Evolutionary conservation across 2,113 vertebrate species (phyloP), one percentile per base, ranked within the genome.

Genomic region (Stictonetta naevosa): DNA sequence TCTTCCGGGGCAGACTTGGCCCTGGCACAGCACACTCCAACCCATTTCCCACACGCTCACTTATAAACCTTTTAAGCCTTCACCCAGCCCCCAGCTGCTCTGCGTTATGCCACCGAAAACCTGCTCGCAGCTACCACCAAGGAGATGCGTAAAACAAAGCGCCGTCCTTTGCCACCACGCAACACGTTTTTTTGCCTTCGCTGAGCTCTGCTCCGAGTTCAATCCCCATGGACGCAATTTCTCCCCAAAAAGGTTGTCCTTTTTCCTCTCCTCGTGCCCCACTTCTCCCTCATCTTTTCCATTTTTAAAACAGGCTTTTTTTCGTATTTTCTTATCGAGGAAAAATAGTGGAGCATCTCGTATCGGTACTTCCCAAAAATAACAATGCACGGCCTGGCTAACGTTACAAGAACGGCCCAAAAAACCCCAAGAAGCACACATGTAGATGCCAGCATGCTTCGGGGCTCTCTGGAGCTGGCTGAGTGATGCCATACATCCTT

Each of bases 171-270:
- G 1, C 16, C 84, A 59, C 55, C 26, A 25, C 55, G 7, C 50
- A 22, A 48, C 20, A 6, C 46, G 46, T 48, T 21, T 21, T 19
- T 76, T 86, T 40, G 59, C 19, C 34, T 76, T 71, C 38, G 6
- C 1, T 8, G 17, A 69, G 68, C 48, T 25, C 13, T 17, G 36
- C 23, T 16, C 4, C 1, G 1, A 68, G 46, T 0, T 23, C 21
- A 48, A 67, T 18, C 68, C 68, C 68, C 74, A 36, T 0, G 14
- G 71, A 56, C 11, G 64, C 0, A 4, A 34, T 38, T 72, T 67
- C n/a, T 28, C 34, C 53, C 36, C 58, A 55, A 60, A 40, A 20
- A 40, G 29, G 29, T 55, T 77, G 25, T 15, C 76, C 69, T 48
- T 38, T 53, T 44, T 46, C 53, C 33, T 34, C 68, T 64, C 73